Evolutionary conservation across 37 sponge, comb jelly and placozoan genomes (phyloP).

Genomic region (Oopsacas minuta): DNA sequence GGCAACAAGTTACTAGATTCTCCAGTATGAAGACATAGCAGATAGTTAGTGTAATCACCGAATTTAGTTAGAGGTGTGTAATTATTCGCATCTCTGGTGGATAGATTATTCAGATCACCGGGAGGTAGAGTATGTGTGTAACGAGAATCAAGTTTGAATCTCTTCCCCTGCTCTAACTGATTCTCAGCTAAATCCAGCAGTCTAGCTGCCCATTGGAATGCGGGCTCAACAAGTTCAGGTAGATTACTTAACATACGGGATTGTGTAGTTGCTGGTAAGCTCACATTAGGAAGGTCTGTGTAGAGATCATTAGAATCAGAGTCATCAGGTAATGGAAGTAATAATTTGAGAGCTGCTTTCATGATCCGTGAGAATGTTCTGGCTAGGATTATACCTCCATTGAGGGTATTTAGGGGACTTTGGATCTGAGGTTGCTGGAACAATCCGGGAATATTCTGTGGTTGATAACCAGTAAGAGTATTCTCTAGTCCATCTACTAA

Average conservation of each 20-base stretch:
- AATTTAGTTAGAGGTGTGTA: neutral
- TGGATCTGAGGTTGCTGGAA: neutral
- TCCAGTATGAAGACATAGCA: neutral
- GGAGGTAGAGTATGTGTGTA: neutral
- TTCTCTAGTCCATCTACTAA: neutral
- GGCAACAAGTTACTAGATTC: neutral
- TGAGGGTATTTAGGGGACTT: slow-evolving; percentile 52
- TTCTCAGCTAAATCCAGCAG: slow-evolving; percentile 62
- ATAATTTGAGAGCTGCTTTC: slow-evolving; percentile 20
- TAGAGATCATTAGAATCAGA: neutral
- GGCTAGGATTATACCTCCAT: slow-evolving; percentile 61
- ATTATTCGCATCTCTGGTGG: neutral
- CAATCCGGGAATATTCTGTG: neutral
- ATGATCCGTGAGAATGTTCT: slow-evolving; percentile 54
- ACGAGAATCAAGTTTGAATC: slow-evolving; percentile 20
- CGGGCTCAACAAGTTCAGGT: slow-evolving; percentile 31
- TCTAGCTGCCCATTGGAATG: slow-evolving; percentile 46
- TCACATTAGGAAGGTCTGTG: slow-evolving; percentile 16
- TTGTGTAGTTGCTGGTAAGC: slow-evolving; percentile 13
- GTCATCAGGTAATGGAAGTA: neutral
- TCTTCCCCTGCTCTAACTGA: slow-evolving; percentile 43
- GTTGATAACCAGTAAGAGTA: neutral
- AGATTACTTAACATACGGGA: neutral
- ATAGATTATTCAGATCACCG: neutral
- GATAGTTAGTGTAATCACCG: neutral